These are phyloP conservation scores for Agonopterix subpropinquella DNA, from an alignment of 2,888 invertebrate genomes.

Conservation along the genomic window DNA sequence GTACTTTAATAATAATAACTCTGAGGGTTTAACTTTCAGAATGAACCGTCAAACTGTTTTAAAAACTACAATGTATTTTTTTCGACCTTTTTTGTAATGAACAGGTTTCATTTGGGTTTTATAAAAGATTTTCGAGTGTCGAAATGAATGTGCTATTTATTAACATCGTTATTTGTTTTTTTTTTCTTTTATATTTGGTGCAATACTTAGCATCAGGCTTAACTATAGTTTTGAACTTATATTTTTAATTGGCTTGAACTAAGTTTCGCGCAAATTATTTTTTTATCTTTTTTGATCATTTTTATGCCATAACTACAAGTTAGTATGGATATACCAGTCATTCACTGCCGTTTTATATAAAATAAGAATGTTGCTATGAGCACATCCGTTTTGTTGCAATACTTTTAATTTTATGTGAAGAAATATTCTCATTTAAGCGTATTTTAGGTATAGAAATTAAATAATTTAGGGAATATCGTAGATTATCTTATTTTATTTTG, in stretches of 20 bases:
- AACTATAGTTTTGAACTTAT: neutral
- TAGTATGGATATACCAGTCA: conserved; percentile 54
- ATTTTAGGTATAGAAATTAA: conserved; percentile 9
- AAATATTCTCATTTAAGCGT: conserved; percentile 45
- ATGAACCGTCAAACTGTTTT: neutral
- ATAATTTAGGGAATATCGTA: neutral
- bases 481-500: too few relatives aligned
- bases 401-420: conserved; percentile 33
- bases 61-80: conserved; percentile 1
- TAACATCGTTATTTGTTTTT: neutral
- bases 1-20: conserved; percentile 26
- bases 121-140: too few relatives aligned
- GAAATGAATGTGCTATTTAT: too few relatives aligned
- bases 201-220: conserved; percentile 48
- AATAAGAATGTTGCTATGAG: conserved; percentile 50
- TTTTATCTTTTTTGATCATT: conserved; percentile 14
- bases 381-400: conserved; percentile 48
- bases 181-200: conserved; percentile 28
- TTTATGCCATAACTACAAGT: conserved; percentile 21
- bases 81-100: neutral
- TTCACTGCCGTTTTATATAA: conserved; percentile 55
- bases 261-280: conserved; percentile 20
- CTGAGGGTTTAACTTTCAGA: conserved; percentile 46
- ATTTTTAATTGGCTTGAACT: conserved; percentile 30
- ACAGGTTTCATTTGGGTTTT: too few relatives aligned